phyloP scores from a whole-genome alignment of 2,113 vertebrate genomes.

The Lepus americanus region DNA sequence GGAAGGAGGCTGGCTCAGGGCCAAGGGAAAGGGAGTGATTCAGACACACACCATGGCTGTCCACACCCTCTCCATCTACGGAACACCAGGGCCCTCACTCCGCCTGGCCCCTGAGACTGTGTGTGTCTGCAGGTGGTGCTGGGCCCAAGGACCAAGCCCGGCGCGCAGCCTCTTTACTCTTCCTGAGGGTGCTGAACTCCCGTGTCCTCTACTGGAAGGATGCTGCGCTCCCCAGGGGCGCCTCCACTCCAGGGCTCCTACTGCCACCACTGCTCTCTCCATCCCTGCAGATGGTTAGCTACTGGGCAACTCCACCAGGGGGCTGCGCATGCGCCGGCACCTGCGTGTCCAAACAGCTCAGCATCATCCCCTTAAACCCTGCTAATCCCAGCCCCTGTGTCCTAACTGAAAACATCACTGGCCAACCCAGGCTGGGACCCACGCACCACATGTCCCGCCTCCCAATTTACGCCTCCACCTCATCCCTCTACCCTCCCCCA shows the following conservation, averaged over 20 bases:
- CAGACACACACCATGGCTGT: constrained; percentile 33
- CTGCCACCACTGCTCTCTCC: not conserved
- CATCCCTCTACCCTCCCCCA: not conserved
- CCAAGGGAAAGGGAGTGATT: constrained; percentile 71
- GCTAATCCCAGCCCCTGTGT: not conserved
- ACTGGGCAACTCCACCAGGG: not conserved
- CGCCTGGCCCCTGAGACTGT: not conserved
- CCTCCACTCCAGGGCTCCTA: not conserved
- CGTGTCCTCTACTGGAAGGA: not conserved
- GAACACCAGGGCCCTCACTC: not conserved
- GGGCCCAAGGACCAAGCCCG: not conserved
- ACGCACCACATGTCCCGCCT: not conserved
- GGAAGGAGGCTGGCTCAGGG: constrained; percentile 56
- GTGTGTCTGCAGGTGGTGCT: not conserved
- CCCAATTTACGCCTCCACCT: too few relatives aligned
- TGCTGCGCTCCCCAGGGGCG: not conserved
- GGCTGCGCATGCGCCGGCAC: not conserved
- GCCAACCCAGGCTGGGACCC: not conserved
- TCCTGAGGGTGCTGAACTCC: not conserved
- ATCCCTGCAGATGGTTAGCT: not conserved
- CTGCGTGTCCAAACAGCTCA: not conserved
- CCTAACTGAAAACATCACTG: not conserved
- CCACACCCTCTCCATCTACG: constrained; percentile 65
- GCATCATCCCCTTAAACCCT: not conserved
- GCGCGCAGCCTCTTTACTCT: not conserved